These are phyloP conservation scores for Lophotriccus pileatus DNA, from an alignment of 2,797 vertebrate species.

Conservation along the genomic window DNA sequence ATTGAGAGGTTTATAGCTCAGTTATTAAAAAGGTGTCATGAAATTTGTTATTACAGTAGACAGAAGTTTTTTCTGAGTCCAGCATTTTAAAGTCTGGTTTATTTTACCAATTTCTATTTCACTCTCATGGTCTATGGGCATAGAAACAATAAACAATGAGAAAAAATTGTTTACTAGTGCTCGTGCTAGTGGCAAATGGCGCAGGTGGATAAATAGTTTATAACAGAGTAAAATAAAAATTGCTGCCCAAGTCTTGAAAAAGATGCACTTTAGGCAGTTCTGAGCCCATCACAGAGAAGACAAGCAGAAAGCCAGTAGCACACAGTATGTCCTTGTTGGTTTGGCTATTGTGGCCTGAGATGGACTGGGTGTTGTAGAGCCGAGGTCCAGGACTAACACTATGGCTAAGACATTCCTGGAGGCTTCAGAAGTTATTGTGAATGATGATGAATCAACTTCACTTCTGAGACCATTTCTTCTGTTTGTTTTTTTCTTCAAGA, in stretches of 20 bases:
- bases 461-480: not conserved
- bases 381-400: not conserved
- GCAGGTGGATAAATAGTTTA: not conserved
- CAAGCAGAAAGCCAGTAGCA: not conserved
- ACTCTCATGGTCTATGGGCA: not conserved
- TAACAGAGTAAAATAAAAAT: not conserved
- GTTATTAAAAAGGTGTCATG: constrained; percentile 67
- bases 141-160: not conserved
- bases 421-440: not conserved
- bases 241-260: not conserved
- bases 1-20: constrained; percentile 60
- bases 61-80: not conserved
- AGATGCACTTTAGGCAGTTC: not conserved
- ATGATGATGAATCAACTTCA: not conserved
- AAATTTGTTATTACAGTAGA: constrained; percentile 25
- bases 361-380: not conserved
- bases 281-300: not conserved
- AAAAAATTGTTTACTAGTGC: not conserved
- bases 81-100: not conserved
- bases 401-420: not conserved
- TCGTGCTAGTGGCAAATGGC: not conserved
- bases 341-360: not conserved
- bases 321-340: not conserved
- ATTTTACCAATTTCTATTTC: not conserved
- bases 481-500: not conserved